phyloP scores from a whole-genome alignment of 2,113 vertebrate genomes.

The Paradoxurus hermaphroditus region DNA sequence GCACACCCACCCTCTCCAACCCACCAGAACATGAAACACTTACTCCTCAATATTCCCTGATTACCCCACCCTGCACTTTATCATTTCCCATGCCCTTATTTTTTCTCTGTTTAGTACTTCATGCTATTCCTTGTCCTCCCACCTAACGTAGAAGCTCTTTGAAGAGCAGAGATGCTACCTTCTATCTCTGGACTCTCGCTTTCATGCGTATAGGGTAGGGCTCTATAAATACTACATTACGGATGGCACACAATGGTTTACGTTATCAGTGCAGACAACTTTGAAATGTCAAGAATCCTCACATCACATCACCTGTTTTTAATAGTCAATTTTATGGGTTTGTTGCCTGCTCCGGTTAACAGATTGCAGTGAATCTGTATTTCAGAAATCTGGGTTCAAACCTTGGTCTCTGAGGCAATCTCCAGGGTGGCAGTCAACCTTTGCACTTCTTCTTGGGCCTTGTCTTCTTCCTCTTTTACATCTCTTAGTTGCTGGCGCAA shows the following conservation, averaged over 20 bases:
- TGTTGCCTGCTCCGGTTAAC: neutral
- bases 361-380: neutral
- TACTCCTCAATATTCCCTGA: neutral
- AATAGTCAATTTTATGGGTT: neutral
- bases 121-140: neutral
- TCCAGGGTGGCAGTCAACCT: constrained; percentile 79
- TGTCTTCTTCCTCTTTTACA: constrained; percentile 80
- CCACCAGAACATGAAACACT: neutral
- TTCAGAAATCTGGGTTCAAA: constrained; percentile 42
- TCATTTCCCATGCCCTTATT: neutral
- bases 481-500: constrained; percentile 77
- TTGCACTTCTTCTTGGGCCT: constrained; percentile 74
- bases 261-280: neutral
- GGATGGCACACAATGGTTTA: neutral
- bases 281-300: neutral
- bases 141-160: neutral
- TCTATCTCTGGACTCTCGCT: neutral
- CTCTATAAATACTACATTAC: neutral
- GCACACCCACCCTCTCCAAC: neutral
- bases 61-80: neutral
- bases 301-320: neutral
- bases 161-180: neutral
- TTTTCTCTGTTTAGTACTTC: neutral
- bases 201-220: neutral
- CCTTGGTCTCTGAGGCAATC: constrained; percentile 78